These are phyloP conservation scores for Varanus komodoensis DNA, from an alignment of 2,113 vertebrate genomes.

Conservation along the genomic window DNA sequence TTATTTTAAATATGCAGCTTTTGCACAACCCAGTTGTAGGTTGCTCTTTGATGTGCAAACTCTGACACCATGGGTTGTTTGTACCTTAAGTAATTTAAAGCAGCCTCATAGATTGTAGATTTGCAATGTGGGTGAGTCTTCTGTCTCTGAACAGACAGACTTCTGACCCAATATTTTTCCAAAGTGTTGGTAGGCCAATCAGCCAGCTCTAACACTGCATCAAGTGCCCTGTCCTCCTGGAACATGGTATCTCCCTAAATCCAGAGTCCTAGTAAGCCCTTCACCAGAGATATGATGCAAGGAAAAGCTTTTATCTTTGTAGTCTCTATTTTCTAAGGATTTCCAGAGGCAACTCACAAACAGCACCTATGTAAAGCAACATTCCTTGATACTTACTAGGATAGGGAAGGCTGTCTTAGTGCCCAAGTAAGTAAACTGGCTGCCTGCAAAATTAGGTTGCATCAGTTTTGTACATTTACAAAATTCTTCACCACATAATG, in stretches of 20 bases:
- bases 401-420: no score
- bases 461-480: neutral
- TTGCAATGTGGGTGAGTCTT: no score
- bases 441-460: neutral
- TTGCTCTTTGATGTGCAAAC: no score
- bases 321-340: neutral
- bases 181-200: neutral
- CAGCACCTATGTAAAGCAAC: neutral
- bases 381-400: neutral
- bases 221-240: neutral
- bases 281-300: neutral
- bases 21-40: no score
- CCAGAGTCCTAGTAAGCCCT: neutral
- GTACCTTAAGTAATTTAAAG: no score
- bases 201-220: no score
- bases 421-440: neutral
- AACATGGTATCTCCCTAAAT: neutral
- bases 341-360: neutral
- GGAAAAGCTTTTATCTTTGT: conserved; percentile 27
- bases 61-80: no score
- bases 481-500: neutral
- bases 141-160: neutral
- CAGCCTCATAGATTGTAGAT: no score
- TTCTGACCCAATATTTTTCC: neutral
- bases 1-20: no score